Percentiles rank a stretch among this genome's conserved stretches.
phyloP scores from a whole-genome alignment of 2,113 vertebrate genomes.

The Carassius carassius region DNA sequence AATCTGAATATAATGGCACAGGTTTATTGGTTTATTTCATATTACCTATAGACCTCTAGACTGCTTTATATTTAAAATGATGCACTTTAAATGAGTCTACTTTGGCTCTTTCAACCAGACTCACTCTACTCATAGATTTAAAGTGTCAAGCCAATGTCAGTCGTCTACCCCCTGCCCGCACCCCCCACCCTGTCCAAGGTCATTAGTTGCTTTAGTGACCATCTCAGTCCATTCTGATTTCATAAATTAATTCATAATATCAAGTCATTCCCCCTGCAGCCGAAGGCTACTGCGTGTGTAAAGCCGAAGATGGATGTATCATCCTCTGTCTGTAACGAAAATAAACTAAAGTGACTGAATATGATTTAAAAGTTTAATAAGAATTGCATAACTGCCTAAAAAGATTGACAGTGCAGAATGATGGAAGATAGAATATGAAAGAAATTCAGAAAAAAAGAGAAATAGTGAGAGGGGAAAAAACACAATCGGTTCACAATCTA shows the following conservation, averaged over 20 bases:
- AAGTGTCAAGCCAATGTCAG: conserved; percentile 37
- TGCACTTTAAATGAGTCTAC: conserved; percentile 32
- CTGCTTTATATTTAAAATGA: conserved; percentile 2
- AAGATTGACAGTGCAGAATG: conserved; percentile 27
- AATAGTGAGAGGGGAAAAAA: neutral
- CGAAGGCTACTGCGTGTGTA: neutral
- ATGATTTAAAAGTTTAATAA: conserved; percentile 24
- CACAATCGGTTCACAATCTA: conserved; percentile 38
- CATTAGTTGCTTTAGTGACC: conserved; percentile 55
- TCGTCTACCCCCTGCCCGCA: neutral
- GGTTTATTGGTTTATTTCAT: conserved; percentile 9
- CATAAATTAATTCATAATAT: conserved; percentile 51
- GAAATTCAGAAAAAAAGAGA: neutral
- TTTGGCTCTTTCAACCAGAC: conserved; percentile 23
- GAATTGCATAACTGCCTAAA: conserved; percentile 30
- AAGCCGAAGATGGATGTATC: neutral
- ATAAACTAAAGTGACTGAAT: conserved; percentile 17
- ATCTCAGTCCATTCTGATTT: conserved; percentile 47
- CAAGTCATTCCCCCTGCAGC: conserved; percentile 29
- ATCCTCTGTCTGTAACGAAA: neutral
- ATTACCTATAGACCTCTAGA: conserved; percentile 1
- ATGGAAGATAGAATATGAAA: conserved; percentile 23
- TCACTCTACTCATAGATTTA: conserved; percentile 44
- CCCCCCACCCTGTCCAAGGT: conserved; percentile 45
- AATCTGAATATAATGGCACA: conserved; percentile 24